Base-by-base conservation (phyloP, 2,888 invertebrate genomes). In the Embidobia sp. region DNA sequence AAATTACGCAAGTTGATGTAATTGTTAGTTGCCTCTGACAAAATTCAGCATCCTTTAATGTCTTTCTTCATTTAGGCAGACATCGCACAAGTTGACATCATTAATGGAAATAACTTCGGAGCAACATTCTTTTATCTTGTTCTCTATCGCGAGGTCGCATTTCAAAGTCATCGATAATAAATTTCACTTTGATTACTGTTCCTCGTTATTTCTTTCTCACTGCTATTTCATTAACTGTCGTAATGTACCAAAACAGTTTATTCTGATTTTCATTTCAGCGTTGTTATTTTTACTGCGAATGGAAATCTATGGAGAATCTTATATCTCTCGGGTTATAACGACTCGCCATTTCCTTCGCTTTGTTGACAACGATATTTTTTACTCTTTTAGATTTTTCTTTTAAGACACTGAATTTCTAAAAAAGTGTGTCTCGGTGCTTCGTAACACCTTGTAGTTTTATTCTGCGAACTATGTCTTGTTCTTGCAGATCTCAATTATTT, bases 61-160 rank as follows among this genome's bases (percentile, higher is more conserved):
- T 55, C 48, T 55, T 48, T 10, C 19, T 51, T 46, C 42, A 53
- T 46, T 63, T 37, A 35, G 10, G 31, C 22, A 42, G 61, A 53
- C 46, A 29, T 35, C 48, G 26, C 49, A 44, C 40, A 29, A 61
- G 48, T 63, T 63, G 48, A 70, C 63, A 57, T 72, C 63, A 55
- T 72, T 72, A 72, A 72, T 46, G 63, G 48, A 72, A 63, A 63
- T 72, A 72, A 53, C 63, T 72, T 8, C 31, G 46, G n/a, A 31
- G 63, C 67, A 53, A 53, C 55, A 63, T 72, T 63, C 53, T 72
- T 72, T 63, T 35, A 53, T 53, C 51, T 18, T 19, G 42, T 48
- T 51, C 33, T 44, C 15, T 27, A 61, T 44, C 44, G 10, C 57
- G 40, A 57, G 40, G 42, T 61, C 61, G 46, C 59, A 44, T 61